Evolutionary conservation across 2,113 vertebrate species (phyloP).

Genomic region (Peromyscus californicus): DNA sequence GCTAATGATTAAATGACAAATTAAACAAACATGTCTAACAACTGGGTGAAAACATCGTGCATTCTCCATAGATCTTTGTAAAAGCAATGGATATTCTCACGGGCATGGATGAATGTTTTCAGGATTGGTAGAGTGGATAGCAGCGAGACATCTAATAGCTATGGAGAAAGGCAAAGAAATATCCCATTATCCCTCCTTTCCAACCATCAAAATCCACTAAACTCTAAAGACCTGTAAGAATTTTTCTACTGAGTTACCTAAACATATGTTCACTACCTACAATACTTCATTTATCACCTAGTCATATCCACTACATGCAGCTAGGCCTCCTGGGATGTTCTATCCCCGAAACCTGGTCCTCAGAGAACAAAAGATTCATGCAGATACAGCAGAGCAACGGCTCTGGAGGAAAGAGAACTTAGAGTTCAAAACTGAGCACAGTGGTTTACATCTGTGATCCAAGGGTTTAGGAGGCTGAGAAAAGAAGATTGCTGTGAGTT

Average conservation of each 20-base stretch:
- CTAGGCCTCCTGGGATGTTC: neutral
- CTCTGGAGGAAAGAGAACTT: neutral
- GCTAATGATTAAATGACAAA: neutral
- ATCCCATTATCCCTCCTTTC: neutral
- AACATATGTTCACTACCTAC: neutral
- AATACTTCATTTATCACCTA: neutral
- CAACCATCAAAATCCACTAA: neutral
- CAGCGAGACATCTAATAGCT: neutral
- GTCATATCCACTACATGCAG: neutral
- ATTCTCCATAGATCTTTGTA: neutral
- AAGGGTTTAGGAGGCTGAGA: neutral
- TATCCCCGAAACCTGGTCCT: neutral
- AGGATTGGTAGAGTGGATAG: neutral
- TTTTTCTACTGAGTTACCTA: neutral
- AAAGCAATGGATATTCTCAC: neutral
- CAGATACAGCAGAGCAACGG: neutral
- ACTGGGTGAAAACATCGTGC: neutral
- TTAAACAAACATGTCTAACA: neutral
- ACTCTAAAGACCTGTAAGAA: neutral
- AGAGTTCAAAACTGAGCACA: neutral
- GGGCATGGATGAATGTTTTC: neutral
- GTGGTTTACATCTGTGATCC: no score
- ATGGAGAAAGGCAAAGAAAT: conserved; percentile 4
- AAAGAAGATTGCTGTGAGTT: neutral
- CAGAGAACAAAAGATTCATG: neutral